A percentile compares a stretch with the other conserved stretches of the same genome.
Evolutionary conservation across 2,797 vertebrate genomes (phyloP).

Genomic region (Pangasius sanitwongsei): DNA sequence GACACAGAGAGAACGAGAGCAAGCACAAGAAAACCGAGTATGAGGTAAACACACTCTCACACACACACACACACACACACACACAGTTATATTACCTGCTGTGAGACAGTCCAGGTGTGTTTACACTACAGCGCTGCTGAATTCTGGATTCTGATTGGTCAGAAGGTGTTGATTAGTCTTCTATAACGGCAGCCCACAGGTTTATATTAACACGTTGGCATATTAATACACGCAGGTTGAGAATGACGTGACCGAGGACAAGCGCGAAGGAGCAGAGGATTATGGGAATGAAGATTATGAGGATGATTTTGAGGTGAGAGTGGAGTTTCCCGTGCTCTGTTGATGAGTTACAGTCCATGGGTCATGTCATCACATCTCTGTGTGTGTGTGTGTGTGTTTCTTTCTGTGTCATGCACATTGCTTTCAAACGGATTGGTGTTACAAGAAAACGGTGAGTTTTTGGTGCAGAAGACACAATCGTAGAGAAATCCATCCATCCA

Average conservation of each 20-base stretch:
- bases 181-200: neutral
- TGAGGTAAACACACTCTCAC: slow-evolving; percentile 44
- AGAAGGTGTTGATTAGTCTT: neutral
- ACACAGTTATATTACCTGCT: too few species aligned
- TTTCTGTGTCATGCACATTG: slow-evolving; percentile 23
- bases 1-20: neutral
- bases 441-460: slow-evolving; percentile 73
- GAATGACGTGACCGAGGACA: slow-evolving; percentile 58
- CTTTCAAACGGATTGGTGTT: slow-evolving; percentile 57
- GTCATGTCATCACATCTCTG: neutral
- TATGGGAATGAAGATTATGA: slow-evolving; percentile 76
- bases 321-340: neutral
- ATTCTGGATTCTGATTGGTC: neutral
- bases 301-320: slow-evolving; percentile 91
- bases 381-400: neutral
- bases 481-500: neutral
- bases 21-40: slow-evolving; percentile 22
- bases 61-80: neutral
- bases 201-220: too few species aligned
- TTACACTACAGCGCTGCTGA: too few species aligned
- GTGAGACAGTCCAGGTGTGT: too few species aligned
- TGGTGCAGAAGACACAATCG: neutral
- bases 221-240: slow-evolving; percentile 66
- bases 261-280: slow-evolving; percentile 52
- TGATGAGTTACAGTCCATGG: neutral